phyloP scores from a whole-genome alignment of 1,140 invertebrate species.

The Alviniconcha marisindica region DNA sequence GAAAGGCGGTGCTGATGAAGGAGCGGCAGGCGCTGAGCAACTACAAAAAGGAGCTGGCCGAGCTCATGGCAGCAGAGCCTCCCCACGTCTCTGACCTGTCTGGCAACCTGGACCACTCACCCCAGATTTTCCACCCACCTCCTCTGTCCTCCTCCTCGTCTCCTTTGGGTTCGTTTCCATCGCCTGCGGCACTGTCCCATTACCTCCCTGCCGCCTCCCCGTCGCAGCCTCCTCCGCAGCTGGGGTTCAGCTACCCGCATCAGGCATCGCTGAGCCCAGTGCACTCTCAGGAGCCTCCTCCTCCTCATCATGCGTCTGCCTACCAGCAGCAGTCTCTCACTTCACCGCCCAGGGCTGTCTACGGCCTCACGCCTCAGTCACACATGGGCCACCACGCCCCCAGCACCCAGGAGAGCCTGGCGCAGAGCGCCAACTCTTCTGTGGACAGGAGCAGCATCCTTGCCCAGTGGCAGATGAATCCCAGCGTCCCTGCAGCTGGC shows the following conservation, averaged over 20 bases:
- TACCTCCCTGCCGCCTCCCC: not conserved
- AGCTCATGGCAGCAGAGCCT: constrained; percentile 21
- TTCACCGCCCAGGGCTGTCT: not conserved
- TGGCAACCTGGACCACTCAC: not conserved
- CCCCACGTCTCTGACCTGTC: too few species aligned
- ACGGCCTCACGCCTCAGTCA: not conserved
- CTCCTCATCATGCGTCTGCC: constrained; percentile 15
- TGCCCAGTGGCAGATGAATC: constrained; percentile 32
- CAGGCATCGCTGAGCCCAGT: not conserved
- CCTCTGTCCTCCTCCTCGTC: not conserved
- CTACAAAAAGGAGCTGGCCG: constrained; percentile 45
- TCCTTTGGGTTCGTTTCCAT: not conserved
- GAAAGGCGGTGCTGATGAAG: constrained; percentile 51
- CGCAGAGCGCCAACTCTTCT: not conserved
- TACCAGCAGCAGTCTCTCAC: constrained; percentile 26
- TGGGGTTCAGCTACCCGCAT: constrained; percentile 22
- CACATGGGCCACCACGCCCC: not conserved
- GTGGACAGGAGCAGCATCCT: constrained; percentile 35
- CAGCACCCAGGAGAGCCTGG: not conserved
- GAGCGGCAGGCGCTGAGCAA: constrained; percentile 54
- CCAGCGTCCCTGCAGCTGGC: not conserved
- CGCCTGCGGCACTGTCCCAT: not conserved
- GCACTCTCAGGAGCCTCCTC: constrained; percentile 19
- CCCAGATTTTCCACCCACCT: constrained; percentile 19
- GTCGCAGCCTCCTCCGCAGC: not conserved